Percentiles rank a stretch among this genome's conserved stretches.
Conservation (phyloP, 1,140 invertebrate species). For the Drosophila micromelanica region DNA sequence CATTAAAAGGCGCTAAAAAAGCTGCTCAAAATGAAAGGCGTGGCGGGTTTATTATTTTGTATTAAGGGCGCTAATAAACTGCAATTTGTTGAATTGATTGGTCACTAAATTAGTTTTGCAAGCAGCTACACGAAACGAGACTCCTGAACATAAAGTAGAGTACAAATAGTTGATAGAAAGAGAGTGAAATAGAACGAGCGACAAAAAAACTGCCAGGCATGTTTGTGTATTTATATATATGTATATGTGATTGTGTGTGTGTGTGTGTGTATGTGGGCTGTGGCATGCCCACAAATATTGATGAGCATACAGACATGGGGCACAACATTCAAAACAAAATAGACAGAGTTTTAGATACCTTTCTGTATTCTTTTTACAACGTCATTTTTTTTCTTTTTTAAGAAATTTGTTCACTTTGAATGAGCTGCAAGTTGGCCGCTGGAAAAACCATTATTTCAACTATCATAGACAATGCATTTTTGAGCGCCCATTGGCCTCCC, state of each 20-base stretch:
- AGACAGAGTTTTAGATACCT: slow-evolving; percentile 32
- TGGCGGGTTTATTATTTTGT: slow-evolving; percentile 23
- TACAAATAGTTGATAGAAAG: slow-evolving; percentile 11
- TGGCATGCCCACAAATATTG: slow-evolving; percentile 51
- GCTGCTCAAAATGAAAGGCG: slow-evolving; percentile 45
- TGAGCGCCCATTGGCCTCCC: slow-evolving; percentile 2
- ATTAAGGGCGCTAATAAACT: slow-evolving; percentile 14
- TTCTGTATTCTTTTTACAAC: background rate
- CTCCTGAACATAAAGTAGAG: slow-evolving; percentile 30
- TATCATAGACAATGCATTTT: slow-evolving; percentile 32
- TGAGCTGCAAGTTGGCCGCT: slow-evolving; percentile 52
- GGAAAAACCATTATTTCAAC: slow-evolving; percentile 44
- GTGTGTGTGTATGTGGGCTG: slow-evolving; percentile 22
- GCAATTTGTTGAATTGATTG: slow-evolving; percentile 20
- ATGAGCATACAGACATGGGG: slow-evolving; percentile 44
- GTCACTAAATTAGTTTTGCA: slow-evolving; percentile 41
- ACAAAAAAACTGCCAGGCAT: slow-evolving; percentile 42
- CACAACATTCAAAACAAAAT: slow-evolving; percentile 47
- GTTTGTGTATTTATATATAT: slow-evolving; percentile 16
- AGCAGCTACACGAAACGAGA: slow-evolving; percentile 73
- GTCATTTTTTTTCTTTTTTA: slow-evolving; percentile 35
- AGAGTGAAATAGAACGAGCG: slow-evolving; percentile 12
- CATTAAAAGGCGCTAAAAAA: slow-evolving; percentile 44
- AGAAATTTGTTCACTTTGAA: slow-evolving; percentile 49
- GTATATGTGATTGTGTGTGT: slow-evolving; percentile 14